phyloP scores from a whole-genome alignment of 1,140 invertebrate genomes.

The Papilio aristodemus region DNA sequence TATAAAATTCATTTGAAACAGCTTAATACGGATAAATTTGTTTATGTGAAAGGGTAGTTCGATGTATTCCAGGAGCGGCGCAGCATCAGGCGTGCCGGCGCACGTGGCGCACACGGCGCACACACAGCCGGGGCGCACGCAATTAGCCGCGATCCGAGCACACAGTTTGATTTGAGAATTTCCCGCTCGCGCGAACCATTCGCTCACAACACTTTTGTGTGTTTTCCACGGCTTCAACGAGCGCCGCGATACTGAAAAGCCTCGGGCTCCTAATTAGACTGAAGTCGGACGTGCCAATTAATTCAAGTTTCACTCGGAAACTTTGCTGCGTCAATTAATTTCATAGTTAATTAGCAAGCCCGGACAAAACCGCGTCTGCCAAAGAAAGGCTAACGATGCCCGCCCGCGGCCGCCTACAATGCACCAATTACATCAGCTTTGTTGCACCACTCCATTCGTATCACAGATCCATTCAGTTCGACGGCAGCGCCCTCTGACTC shows the following conservation, averaged over 20 bases:
- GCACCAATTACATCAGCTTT: constrained; percentile 73
- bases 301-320: constrained; percentile 80
- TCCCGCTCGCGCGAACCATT: constrained; percentile 61
- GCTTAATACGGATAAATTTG: constrained; percentile 2
- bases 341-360: constrained; percentile 79
- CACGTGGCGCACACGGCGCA: constrained; percentile 29
- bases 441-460: constrained; percentile 56
- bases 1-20: neutral
- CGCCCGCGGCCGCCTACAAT: constrained; percentile 69
- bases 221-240: constrained; percentile 77
- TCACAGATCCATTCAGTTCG: constrained; percentile 55
- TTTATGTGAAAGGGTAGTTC: constrained; percentile 13
- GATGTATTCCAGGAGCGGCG: constrained; percentile 25
- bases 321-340: constrained; percentile 80
- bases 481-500: constrained; percentile 52
- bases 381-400: constrained; percentile 77
- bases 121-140: constrained; percentile 45
- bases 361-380: constrained; percentile 73
- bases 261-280: constrained; percentile 78
- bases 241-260: constrained; percentile 75
- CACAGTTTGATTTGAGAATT: constrained; percentile 62
- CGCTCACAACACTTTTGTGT: constrained; percentile 76
- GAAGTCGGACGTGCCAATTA: constrained; percentile 79
- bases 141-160: constrained; percentile 53
- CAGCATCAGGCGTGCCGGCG: neutral